Conservation (phyloP, 2,888 invertebrate species). For the Masnerella sp. region DNA sequence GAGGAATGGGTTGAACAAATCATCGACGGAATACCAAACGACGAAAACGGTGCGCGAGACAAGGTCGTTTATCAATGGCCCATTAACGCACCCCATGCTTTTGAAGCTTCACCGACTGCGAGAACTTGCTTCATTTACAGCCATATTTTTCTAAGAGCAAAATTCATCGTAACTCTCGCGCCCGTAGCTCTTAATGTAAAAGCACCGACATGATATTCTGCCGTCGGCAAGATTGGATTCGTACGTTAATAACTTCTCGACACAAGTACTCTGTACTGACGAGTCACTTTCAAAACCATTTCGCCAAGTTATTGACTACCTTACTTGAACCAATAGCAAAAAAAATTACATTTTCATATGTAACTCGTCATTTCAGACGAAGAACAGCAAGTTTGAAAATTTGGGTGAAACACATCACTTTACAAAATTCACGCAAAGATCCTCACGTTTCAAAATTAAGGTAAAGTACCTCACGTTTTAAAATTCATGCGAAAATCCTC, state of each 20-base stretch:
- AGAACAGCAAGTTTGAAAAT: too few relatives aligned
- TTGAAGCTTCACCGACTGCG: slow-evolving; percentile 64
- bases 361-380: too few relatives aligned
- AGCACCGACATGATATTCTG: slow-evolving; percentile 43
- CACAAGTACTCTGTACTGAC: too few relatives aligned
- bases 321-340: too few relatives aligned
- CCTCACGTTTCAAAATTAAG: too few relatives aligned
- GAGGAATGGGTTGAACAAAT: slow-evolving; percentile 60
- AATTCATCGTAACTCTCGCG: slow-evolving; percentile 69
- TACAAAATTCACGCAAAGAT: too few relatives aligned
- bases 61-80: slow-evolving; percentile 70
- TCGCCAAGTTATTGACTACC: too few relatives aligned
- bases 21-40: slow-evolving; percentile 60
- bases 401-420: too few relatives aligned
- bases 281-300: too few relatives aligned
- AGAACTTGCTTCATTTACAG: slow-evolving; percentile 69
- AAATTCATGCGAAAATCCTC: too few relatives aligned
- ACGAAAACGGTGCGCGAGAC: slow-evolving; percentile 61
- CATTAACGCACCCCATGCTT: slow-evolving; percentile 67
- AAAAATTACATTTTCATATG: too few relatives aligned
- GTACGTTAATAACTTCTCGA: slow-evolving; percentile 52
- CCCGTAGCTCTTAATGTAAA: slow-evolving; percentile 60
- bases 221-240: slow-evolving; percentile 52
- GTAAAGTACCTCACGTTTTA: too few relatives aligned
- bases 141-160: slow-evolving; percentile 67